phyloP scores from a whole-genome alignment of 1,140 invertebrate species.

The Procambarus clarkii region DNA sequence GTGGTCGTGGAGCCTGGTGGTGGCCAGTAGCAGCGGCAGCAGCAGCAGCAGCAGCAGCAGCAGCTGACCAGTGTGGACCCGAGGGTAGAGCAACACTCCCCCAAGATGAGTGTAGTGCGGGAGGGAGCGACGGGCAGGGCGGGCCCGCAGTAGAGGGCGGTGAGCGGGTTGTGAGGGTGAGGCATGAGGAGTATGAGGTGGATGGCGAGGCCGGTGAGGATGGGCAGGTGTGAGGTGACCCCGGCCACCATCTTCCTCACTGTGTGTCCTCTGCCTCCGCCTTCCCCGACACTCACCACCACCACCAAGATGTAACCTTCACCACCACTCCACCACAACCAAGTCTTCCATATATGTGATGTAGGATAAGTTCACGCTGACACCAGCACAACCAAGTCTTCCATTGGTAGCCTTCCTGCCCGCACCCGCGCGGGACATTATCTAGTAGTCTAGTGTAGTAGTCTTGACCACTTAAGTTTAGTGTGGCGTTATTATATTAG shows the following conservation, averaged over 20 bases:
- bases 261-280: not conserved
- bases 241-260: not conserved
- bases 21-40: too few species aligned
- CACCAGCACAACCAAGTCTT: conserved; percentile 39
- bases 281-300: not conserved
- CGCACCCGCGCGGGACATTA: not conserved
- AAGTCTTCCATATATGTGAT: conserved; percentile 40
- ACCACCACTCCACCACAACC: not conserved
- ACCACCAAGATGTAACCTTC: conserved; percentile 2
- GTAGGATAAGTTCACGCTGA: conserved; percentile 2
- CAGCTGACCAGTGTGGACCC: too few species aligned
- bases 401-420: conserved; percentile 10
- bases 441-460: not conserved
- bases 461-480: not conserved
- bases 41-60: too few species aligned
- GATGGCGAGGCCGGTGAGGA: not conserved
- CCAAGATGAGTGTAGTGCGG: not conserved
- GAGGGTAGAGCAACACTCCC: too few species aligned
- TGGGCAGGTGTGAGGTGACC: conserved; percentile 20
- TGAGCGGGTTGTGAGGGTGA: not conserved
- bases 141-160: not conserved
- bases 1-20: too few species aligned
- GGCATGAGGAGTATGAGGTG: conserved; percentile 35
- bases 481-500: too few species aligned
- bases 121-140: not conserved